These are phyloP conservation scores for Pogoniulus pusillus DNA, from an alignment of 2,797 vertebrate species.

Conservation along the genomic window DNA sequence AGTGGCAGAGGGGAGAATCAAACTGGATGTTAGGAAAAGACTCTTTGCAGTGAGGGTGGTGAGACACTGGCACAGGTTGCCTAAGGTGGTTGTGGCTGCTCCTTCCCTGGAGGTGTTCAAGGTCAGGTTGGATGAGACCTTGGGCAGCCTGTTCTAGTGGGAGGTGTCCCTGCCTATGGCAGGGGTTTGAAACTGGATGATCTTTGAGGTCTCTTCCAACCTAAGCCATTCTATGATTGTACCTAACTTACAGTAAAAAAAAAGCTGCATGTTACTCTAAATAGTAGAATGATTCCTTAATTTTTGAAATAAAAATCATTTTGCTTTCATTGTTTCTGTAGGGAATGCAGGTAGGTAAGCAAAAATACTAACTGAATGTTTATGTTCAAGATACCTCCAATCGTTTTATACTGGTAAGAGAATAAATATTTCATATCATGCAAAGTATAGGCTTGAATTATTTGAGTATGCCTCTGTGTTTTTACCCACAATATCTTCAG, in stretches of 20 bases:
- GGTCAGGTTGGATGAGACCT: too few relatives aligned
- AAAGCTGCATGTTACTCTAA: not conserved
- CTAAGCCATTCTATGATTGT: too few relatives aligned
- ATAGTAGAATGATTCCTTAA: not conserved
- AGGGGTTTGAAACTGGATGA: too few relatives aligned
- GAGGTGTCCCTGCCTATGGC: too few relatives aligned
- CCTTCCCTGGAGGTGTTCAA: too few relatives aligned
- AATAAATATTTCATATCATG: not conserved
- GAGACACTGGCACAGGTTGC: too few relatives aligned
- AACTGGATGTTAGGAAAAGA: too few relatives aligned
- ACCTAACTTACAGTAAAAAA: not conserved
- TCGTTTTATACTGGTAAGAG: not conserved
- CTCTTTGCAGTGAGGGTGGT: too few relatives aligned
- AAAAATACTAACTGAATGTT: not conserved
- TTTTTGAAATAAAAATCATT: not conserved
- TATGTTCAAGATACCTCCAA: not conserved
- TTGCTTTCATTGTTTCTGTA: not conserved
- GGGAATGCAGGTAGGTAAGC: not conserved
- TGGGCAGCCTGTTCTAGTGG: too few relatives aligned
- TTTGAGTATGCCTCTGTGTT: not conserved
- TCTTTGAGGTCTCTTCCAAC: too few relatives aligned
- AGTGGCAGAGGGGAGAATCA: too few relatives aligned
- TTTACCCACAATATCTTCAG: not conserved
- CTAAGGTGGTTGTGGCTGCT: too few relatives aligned
- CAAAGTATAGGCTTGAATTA: not conserved